These are phyloP conservation scores for Agriopis leucophaearia DNA, from an alignment of 2,888 invertebrate species.

Conservation along the genomic window DNA sequence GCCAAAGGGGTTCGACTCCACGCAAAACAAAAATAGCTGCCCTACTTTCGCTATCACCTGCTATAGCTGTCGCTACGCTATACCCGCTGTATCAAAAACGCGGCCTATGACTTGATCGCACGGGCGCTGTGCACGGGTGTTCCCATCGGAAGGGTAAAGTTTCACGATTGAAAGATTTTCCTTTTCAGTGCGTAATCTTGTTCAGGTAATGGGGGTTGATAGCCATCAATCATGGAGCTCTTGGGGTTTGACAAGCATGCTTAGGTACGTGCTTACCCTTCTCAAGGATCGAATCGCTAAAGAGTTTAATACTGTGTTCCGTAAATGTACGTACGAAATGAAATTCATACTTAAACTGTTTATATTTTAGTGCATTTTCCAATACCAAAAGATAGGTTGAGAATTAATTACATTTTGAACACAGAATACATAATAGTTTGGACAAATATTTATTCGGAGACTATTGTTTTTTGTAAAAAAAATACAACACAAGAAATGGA, in stretches of 20 bases:
- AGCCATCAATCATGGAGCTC: slow-evolving; percentile 53
- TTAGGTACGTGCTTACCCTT: too few relatives aligned
- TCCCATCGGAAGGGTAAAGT: slow-evolving; percentile 32
- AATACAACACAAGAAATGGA: too few relatives aligned
- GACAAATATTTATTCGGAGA: too few relatives aligned
- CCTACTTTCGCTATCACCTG: too few relatives aligned
- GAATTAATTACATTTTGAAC: too few relatives aligned
- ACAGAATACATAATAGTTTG: too few relatives aligned
- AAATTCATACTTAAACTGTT: too few relatives aligned
- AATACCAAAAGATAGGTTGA: too few relatives aligned
- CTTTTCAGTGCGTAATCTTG: slow-evolving; percentile 58
- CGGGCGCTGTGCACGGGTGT: background rate
- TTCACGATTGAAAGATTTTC: slow-evolving; percentile 55
- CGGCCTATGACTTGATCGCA: background rate
- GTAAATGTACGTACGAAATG: too few relatives aligned
- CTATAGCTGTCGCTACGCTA: background rate
- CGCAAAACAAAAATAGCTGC: background rate
- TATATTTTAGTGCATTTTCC: background rate
- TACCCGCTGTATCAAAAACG: background rate
- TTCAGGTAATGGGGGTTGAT: slow-evolving; percentile 50
- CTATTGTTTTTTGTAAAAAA: too few relatives aligned
- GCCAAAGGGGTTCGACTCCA: background rate
- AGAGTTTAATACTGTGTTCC: slow-evolving; percentile 2
- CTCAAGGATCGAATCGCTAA: background rate
- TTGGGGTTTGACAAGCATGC: slow-evolving; percentile 38